Conservation (phyloP, 2,888 invertebrate species). For the Allolobophora icterica region DNA sequence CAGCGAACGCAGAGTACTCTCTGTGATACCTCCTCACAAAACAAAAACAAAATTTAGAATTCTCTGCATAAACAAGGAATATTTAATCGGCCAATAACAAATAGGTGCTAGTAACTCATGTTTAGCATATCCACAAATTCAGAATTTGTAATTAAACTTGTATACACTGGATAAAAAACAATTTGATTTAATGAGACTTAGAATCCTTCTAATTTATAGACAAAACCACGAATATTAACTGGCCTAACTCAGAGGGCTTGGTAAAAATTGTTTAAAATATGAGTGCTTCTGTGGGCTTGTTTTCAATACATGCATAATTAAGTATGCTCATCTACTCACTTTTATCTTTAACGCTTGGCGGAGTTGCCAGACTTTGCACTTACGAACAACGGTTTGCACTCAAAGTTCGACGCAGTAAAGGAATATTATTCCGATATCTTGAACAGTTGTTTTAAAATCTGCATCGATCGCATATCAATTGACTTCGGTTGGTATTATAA, state of each 20-base stretch:
- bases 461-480: not conserved
- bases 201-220: not conserved
- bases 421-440: not conserved
- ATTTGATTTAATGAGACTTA: not conserved
- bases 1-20: not conserved
- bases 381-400: not conserved
- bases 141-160: not conserved
- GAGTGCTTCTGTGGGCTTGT: not conserved
- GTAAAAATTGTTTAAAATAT: not conserved
- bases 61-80: not conserved
- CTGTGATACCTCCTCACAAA: not conserved
- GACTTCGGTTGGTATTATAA: not conserved
- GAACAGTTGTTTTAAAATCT: not conserved
- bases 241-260: not conserved
- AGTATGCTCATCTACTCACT: not conserved
- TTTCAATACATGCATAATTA: not conserved
- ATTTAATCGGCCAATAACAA: not conserved
- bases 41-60: not conserved
- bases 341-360: not conserved
- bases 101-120: not conserved
- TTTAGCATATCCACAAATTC: not conserved
- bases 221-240: not conserved
- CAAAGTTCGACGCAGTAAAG: not conserved
- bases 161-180: not conserved
- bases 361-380: not conserved